Evolutionary conservation across 2,113 vertebrate genomes (phyloP), one percentile per base, ranked within the genome.

Genomic region (Bambusicola thoracicus): DNA sequence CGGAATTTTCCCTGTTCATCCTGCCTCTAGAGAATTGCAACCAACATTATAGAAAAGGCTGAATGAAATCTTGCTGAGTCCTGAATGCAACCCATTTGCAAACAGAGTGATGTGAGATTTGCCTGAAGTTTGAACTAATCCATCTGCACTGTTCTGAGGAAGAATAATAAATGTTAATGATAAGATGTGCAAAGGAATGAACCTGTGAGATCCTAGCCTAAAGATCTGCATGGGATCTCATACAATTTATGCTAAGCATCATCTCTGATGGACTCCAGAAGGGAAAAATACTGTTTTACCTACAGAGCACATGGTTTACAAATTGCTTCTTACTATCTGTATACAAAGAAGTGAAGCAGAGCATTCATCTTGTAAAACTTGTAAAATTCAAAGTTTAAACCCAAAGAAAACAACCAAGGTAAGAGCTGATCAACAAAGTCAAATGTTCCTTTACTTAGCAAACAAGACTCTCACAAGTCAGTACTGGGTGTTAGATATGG

Each of bases 181-280:
- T 82, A 76, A 91, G 92, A 92, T 46, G 21, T 48, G 67, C 61
- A 76, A 85, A 34, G 83, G 34, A 87, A 90, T 10, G 25, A 78
- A 91, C 55, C 72, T 67, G 30, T 74, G 68, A 93, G 48, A 90
- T 41, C 38, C 29, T 11, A 34, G 75, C 21, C 59, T 88, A 41
- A 94, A 90, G 65, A 75, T 83, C 73, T 94, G 38, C 41, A 78
- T 90, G 80, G 17, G 38, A 49, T 66, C 73, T 90, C 73, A 77
- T 61, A 85, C 81, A 85, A 85, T 76, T 77, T 22, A 90, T 34
- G 74, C 67, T 58, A 91, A 92, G 85, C 34, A 73, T 76, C 55
- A 34, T 77, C 44, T 4, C 63, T 46, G 41, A 66, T 17, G 53
- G 67, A 76, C 55, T 32, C 19, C 55, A 87, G 55, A 93, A 44